A percentile compares a stretch with the other conserved stretches of the same genome.
phyloP scores from a whole-genome alignment of 2,113 vertebrate genomes.

The Mellivora capensis region DNA sequence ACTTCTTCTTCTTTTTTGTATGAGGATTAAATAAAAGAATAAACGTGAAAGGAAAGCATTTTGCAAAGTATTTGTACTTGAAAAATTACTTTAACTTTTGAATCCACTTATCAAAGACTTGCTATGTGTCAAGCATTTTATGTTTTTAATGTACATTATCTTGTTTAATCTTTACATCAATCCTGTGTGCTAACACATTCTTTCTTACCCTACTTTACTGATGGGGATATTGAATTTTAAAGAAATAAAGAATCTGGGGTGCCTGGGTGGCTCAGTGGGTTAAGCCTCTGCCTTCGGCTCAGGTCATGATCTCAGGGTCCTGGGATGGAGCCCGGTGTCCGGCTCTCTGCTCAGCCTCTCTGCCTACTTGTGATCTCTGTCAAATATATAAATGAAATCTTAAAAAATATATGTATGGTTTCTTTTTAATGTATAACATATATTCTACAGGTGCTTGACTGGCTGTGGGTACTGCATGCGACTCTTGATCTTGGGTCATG shows the following conservation, averaged over 20 bases:
- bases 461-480: neutral
- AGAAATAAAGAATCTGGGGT: neutral
- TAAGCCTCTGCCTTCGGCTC: too few species aligned
- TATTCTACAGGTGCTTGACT: neutral
- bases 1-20: neutral
- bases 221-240: neutral
- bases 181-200: neutral
- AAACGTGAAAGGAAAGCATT: neutral
- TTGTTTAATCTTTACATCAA: neutral
- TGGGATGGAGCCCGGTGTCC: too few species aligned
- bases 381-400: too few species aligned
- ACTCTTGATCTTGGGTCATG: neutral
- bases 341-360: too few species aligned
- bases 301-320: too few species aligned
- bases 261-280: too few species aligned
- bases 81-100: conserved; percentile 33
- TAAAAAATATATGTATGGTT: too few species aligned
- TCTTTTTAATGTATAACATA: neutral
- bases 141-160: neutral
- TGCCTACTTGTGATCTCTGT: too few species aligned
- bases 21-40: neutral
- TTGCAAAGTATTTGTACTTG: conserved; percentile 1
- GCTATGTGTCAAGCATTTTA: neutral
- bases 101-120: conserved; percentile 11
- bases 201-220: neutral